These are phyloP conservation scores for Drosophila yooni DNA, from an alignment of 2,888 invertebrate genomes.

Conservation along the genomic window DNA sequence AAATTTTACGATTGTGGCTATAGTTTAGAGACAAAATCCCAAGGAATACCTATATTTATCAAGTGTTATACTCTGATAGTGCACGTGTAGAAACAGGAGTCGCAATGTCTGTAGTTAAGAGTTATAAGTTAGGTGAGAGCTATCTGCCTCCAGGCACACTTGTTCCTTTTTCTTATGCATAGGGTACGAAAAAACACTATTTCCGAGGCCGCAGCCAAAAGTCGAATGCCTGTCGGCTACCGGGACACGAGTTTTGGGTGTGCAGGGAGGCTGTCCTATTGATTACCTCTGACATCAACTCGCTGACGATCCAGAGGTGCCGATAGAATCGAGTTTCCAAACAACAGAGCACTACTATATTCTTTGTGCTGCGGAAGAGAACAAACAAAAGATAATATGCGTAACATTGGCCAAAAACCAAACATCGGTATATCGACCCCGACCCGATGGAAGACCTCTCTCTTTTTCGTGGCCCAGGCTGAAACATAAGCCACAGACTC, in stretches of 20 bases:
- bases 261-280: constrained; percentile 41
- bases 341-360: constrained; percentile 23
- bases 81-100: not conserved
- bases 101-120: not conserved
- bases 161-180: not conserved
- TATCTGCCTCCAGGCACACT: not conserved
- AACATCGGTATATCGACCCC: constrained; percentile 7
- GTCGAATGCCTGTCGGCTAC: constrained; percentile 7
- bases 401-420: constrained; percentile 37
- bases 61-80: not conserved
- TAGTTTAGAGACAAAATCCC: not conserved
- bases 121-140: not conserved
- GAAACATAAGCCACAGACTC: constrained; percentile 37
- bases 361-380: constrained; percentile 16
- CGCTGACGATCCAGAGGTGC: constrained; percentile 34
- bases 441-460: constrained; percentile 2
- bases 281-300: constrained; percentile 48
- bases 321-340: constrained; percentile 16
- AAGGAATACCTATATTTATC: not conserved
- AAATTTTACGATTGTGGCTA: not conserved
- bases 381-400: constrained; percentile 37
- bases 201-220: not conserved
- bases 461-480: not conserved
- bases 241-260: constrained; percentile 4
- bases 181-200: not conserved